These are phyloP conservation scores for Cichlasoma orientale DNA, from an alignment of 2,797 vertebrate species.

Conservation along the genomic window DNA sequence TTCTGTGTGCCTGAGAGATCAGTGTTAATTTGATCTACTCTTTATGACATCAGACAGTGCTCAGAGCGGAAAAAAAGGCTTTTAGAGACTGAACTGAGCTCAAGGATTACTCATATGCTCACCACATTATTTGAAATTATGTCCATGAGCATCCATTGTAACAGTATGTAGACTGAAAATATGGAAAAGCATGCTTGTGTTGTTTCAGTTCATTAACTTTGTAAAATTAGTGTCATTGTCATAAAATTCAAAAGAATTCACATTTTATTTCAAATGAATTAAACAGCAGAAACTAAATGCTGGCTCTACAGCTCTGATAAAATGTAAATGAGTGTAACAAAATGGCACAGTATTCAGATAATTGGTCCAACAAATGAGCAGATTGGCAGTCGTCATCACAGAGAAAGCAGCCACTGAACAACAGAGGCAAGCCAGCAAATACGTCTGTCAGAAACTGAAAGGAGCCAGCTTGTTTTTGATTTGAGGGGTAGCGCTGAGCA, in stretches of 20 bases:
- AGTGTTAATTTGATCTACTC: background rate
- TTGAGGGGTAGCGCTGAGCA: background rate
- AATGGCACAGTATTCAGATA: background rate
- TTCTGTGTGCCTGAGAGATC: background rate
- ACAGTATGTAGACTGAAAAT: background rate
- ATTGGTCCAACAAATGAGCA: background rate
- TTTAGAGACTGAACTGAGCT: background rate
- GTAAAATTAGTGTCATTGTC: no score
- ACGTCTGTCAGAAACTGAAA: constrained; percentile 8
- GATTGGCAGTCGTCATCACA: background rate
- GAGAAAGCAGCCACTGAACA: background rate
- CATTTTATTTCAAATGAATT: background rate
- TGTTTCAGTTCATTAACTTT: no score
- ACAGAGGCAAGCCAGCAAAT: constrained; percentile 7
- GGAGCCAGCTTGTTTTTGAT: constrained; percentile 1
- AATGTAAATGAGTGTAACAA: background rate
- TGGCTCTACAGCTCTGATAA: background rate
- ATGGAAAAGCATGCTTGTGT: background rate
- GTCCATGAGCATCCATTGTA: background rate
- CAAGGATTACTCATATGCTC: background rate
- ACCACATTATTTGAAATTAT: background rate
- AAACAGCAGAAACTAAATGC: background rate
- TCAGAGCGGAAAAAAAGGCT: background rate
- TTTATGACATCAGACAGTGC: background rate
- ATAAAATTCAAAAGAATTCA: background rate